These are phyloP conservation scores for Ceyx cyanopectus DNA, from an alignment of 2,113 vertebrate genomes.

Conservation along the genomic window DNA sequence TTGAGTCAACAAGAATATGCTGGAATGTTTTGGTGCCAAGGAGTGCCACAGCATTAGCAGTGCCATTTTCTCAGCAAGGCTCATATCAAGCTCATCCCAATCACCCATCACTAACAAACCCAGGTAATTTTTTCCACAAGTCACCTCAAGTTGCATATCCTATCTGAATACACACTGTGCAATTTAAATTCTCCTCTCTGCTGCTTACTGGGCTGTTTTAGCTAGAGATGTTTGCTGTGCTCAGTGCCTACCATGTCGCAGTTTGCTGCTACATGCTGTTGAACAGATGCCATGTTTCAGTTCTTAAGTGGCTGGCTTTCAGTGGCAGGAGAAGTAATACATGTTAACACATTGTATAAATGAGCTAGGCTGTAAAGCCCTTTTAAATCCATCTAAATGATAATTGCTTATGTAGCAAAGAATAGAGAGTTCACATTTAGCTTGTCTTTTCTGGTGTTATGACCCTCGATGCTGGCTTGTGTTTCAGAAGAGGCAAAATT, in stretches of 20 bases:
- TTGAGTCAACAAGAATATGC: not conserved
- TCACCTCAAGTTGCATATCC: not conserved
- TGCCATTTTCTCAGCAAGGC: not conserved
- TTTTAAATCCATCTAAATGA: slow-evolving; percentile 42
- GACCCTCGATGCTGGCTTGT: not conserved
- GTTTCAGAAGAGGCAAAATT: not conserved
- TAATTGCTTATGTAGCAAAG: not conserved
- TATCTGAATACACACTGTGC: not conserved
- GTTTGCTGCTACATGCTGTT: too few species aligned
- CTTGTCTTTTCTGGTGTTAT: not conserved
- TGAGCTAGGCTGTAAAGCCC: not conserved
- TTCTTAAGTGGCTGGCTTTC: not conserved
- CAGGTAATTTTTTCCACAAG: not conserved
- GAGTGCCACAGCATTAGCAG: not conserved
- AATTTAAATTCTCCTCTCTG: not conserved
- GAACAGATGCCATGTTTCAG: not conserved
- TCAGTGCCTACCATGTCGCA: not conserved
- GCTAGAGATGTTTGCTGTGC: not conserved
- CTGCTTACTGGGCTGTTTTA: not conserved
- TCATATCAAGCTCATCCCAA: not conserved
- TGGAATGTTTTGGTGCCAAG: not conserved
- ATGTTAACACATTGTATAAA: slow-evolving; percentile 39
- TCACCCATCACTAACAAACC: not conserved
- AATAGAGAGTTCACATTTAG: not conserved
- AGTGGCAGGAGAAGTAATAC: not conserved